Evolutionary conservation across 2,797 vertebrate species (phyloP).

Genomic region (Smutsia gigantea): DNA sequence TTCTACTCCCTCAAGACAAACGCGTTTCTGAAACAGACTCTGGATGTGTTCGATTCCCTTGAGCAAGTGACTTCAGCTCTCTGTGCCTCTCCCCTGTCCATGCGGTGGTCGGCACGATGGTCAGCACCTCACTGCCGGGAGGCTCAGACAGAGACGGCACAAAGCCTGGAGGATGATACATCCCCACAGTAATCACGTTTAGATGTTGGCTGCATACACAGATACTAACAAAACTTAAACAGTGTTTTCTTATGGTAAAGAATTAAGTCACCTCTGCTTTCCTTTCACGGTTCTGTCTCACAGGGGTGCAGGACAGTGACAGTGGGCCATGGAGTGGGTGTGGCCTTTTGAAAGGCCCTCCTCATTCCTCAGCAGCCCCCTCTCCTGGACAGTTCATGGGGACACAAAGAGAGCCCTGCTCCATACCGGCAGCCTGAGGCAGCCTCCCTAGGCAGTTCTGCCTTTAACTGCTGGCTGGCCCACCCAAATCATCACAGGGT

Average conservation of each 20-base stretch:
- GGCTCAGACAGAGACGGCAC: too few relatives aligned
- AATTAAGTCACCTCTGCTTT: background rate
- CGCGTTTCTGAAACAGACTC: background rate
- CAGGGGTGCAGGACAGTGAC: background rate
- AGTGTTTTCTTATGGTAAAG: background rate
- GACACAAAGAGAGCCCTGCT: background rate
- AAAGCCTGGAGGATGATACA: too few relatives aligned
- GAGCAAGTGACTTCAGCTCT: too few relatives aligned
- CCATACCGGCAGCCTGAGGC: background rate
- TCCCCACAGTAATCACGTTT: too few relatives aligned
- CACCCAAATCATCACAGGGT: too few relatives aligned
- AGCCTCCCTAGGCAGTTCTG: background rate
- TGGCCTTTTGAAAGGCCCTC: background rate
- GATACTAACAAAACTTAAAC: background rate
- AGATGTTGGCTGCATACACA: too few relatives aligned
- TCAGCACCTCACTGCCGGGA: too few relatives aligned
- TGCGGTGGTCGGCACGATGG: too few relatives aligned
- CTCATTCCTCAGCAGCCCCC: background rate
- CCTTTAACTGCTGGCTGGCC: background rate
- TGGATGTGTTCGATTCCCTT: background rate
- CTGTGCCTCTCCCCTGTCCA: too few relatives aligned
- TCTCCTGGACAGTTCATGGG: fast-evolving
- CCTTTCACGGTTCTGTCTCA: background rate
- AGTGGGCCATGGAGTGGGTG: too few relatives aligned
- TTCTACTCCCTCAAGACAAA: background rate